Conservation (phyloP, 2,888 invertebrate genomes). For the Synergus laeviventris region DNA sequence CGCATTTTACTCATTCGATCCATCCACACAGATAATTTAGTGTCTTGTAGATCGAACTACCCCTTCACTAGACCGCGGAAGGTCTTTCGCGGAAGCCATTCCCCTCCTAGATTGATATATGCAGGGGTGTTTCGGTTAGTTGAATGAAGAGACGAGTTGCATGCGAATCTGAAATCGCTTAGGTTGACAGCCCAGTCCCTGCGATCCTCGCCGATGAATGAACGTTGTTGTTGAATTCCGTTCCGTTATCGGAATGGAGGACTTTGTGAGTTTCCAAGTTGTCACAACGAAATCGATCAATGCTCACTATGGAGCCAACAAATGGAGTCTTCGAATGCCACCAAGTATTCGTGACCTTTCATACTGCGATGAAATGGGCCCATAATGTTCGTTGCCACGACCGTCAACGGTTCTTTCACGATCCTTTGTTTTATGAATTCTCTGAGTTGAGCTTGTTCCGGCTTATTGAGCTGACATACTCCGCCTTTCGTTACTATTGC, state of each 20-base stretch:
- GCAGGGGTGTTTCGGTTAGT: no score
- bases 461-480: constrained; percentile 37
- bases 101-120: no score
- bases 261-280: constrained; percentile 20
- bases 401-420: neutral
- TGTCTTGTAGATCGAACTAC: no score
- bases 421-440: constrained; percentile 17
- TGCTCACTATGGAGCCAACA: neutral
- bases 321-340: no score
- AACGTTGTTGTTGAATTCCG: constrained; percentile 38
- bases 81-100: no score
- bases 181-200: constrained; percentile 40
- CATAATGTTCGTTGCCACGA: constrained; percentile 41
- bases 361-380: constrained; percentile 15
- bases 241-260: neutral
- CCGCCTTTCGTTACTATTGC: neutral
- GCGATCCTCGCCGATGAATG: constrained; percentile 51
- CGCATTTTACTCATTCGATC: no score
- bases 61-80: no score
- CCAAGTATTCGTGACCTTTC: constrained; percentile 20
- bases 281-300: constrained; percentile 2
- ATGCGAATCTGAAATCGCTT: constrained; percentile 51
- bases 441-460: constrained; percentile 43
- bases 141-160: constrained; percentile 48
- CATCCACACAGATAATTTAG: no score